phyloP scores from a whole-genome alignment of 2,888 invertebrate genomes.

The Geotrupes spiniger region DNA sequence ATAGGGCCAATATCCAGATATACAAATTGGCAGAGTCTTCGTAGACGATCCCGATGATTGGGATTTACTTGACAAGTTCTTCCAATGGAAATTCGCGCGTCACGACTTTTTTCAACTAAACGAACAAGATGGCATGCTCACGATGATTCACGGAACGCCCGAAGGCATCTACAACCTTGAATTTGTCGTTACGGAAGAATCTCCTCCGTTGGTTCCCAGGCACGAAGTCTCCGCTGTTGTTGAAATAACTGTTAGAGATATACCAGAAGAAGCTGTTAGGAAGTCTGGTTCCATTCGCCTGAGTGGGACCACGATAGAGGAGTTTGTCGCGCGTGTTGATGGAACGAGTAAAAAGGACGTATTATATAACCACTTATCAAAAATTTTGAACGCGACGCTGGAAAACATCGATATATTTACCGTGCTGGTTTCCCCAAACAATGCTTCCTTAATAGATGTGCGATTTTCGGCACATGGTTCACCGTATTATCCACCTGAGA shows the following conservation, averaged over 20 bases:
- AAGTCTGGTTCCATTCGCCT: slow-evolving; percentile 91
- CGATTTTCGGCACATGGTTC: slow-evolving; percentile 92
- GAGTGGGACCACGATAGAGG: slow-evolving; percentile 75
- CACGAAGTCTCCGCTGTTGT: slow-evolving; percentile 82
- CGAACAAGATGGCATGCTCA: slow-evolving; percentile 79
- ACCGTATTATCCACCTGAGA: slow-evolving; percentile 86
- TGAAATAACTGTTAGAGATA: slow-evolving; percentile 79
- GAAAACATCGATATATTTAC: slow-evolving; percentile 93
- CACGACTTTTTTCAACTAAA: slow-evolving; percentile 67
- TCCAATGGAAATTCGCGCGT: slow-evolving; percentile 65
- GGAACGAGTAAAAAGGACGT: slow-evolving; percentile 71
- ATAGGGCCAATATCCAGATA: slow-evolving; percentile 73
- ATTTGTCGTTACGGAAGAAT: slow-evolving; percentile 72
- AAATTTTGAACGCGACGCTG: slow-evolving; percentile 71
- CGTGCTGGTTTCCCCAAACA: slow-evolving; percentile 67
- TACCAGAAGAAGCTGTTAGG: slow-evolving; percentile 87
- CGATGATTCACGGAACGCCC: slow-evolving; percentile 73
- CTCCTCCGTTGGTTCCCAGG: slow-evolving; percentile 55
- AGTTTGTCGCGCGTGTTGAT: slow-evolving; percentile 67
- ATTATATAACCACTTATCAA: slow-evolving; percentile 59
- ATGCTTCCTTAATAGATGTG: slow-evolving; percentile 73
- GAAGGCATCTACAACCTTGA: slow-evolving; percentile 73
- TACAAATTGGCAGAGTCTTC: slow-evolving; percentile 87
- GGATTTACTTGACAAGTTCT: slow-evolving; percentile 91
- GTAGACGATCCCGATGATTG: slow-evolving; percentile 96